phyloP scores from a whole-genome alignment of 2,797 vertebrate species.

The Channallabes apus region DNA sequence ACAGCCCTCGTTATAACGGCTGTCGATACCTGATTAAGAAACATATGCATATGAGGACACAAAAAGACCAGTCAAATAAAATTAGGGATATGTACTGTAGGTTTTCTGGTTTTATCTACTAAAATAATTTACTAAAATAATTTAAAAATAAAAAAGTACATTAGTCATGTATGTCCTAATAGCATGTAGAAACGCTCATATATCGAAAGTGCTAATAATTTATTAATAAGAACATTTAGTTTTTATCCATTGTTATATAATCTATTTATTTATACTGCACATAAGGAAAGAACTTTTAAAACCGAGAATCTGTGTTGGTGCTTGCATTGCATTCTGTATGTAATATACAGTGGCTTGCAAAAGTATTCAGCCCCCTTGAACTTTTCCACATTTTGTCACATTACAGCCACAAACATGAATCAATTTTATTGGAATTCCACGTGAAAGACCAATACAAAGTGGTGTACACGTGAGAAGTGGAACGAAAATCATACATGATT shows the following conservation, averaged over 20 bases:
- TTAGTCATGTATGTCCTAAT: neutral
- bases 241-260: neutral
- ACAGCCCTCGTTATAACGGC: conserved; percentile 94
- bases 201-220: neutral
- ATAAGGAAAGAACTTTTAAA: neutral
- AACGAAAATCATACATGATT: too few relatives aligned
- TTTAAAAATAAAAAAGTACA: too few relatives aligned
- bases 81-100: neutral
- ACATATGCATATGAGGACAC: neutral
- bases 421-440: too few relatives aligned
- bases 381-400: too few relatives aligned
- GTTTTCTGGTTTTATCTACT: neutral
- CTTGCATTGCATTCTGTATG: neutral
- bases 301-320: neutral
- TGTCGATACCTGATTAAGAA: conserved; percentile 86
- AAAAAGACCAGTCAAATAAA: neutral
- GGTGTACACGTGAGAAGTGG: too few relatives aligned
- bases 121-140: too few relatives aligned
- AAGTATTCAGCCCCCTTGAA: too few relatives aligned
- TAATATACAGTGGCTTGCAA: too few relatives aligned
- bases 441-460: too few relatives aligned
- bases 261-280: neutral
- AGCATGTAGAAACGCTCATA: neutral
- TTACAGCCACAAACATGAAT: too few relatives aligned
- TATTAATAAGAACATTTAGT: neutral